These are phyloP conservation scores for Stegostoma tigrinum DNA, from an alignment of 2,113 vertebrate species.

Conservation along the genomic window DNA sequence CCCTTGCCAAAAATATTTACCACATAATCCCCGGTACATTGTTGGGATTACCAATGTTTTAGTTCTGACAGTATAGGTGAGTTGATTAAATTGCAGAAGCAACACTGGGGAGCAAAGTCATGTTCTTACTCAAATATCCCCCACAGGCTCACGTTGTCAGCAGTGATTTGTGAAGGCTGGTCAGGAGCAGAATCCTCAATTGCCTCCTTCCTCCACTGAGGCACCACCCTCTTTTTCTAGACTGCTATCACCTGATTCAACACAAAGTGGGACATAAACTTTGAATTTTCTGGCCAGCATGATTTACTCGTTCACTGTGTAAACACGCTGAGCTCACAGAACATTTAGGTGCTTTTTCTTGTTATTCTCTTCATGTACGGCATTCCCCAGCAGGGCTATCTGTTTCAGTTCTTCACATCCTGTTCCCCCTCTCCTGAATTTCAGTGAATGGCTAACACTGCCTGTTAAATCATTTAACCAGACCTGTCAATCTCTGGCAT, in stretches of 20 bases:
- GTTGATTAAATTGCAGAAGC: background rate
- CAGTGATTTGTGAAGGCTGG: background rate
- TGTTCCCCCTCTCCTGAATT: slow-evolving; percentile 19
- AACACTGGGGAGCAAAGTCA: background rate
- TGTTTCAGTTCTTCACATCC: slow-evolving; percentile 18
- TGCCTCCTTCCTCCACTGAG: background rate
- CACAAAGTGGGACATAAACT: background rate
- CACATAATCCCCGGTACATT: background rate
- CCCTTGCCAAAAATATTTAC: background rate
- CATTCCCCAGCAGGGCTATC: background rate
- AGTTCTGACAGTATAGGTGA: background rate
- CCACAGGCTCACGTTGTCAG: background rate
- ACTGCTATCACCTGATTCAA: background rate
- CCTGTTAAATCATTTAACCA: slow-evolving; percentile 56
- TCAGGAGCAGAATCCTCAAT: background rate
- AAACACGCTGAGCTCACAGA: background rate
- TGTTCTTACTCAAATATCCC: background rate
- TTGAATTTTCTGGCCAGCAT: background rate
- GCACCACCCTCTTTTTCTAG: background rate
- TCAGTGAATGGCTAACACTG: slow-evolving; percentile 38
- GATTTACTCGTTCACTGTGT: background rate
- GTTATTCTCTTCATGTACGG: background rate
- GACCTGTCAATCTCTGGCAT: slow-evolving; percentile 50
- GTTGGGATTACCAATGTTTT: background rate
- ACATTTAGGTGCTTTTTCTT: slow-evolving; percentile 1